Base-by-base conservation (phyloP, 2,797 vertebrate genomes). In the Tinamus major region DNA sequence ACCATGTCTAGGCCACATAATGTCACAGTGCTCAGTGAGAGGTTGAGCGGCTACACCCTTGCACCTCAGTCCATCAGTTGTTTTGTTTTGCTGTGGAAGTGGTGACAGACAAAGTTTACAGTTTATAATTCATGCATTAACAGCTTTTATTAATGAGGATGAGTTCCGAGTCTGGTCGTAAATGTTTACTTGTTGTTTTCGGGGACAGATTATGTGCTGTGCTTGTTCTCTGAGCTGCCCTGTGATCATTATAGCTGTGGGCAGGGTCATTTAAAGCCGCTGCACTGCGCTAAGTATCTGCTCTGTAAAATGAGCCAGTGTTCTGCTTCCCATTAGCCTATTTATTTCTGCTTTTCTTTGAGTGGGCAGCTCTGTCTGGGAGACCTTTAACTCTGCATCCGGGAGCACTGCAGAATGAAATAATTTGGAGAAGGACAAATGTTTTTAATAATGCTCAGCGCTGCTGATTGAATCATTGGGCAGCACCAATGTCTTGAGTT, bases 271-370 rank as follows among this genome's bases (percentile, higher is more conserved):
- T 95, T 90, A 72, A 79, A 68, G 63, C 91, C 92, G 93, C 89
- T 96, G 96, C 70, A 91, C 44, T 90, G 93, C 90, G 80, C 85
- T 91, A 77, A 79, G 61, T 84, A 78, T 84, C 95, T 94, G 68
- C 78, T 91, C 90, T 95, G 95, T 90, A 90, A 95, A 96, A 94
- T 96, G 93, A 95, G 83, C 92, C 94, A 82, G 95, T 96, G 77
- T 96, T 94, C 79, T 86, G 93, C 77, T 92, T 91, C 61, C 95
- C 80, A 91, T 96, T 96, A 92, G 58, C 26, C 44, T 81, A 68
- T 94, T 93, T 93, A 76, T 92, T 88, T 95, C 93, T 82, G 85
- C 63, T 92, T 90, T 91, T 74, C 78, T 89, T 81, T 65, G 85
- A 77, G 87, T 90, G 68, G 85, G 68, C 91, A 82, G 44, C 69